Evolutionary conservation across 2,113 vertebrate genomes (phyloP).

Genomic region (Misgurnus mizolepis): DNA sequence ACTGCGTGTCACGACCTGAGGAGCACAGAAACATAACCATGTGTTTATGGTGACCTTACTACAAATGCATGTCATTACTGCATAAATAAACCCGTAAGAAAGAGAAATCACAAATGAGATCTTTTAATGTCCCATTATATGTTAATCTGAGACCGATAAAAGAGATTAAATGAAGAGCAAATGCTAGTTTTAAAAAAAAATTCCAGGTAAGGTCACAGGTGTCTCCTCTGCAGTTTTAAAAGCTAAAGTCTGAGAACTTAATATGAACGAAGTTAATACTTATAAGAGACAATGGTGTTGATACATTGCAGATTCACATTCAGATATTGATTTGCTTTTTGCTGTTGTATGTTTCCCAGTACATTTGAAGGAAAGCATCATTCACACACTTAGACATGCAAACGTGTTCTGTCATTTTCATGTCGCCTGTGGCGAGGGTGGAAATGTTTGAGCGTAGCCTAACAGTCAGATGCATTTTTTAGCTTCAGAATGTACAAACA

Average conservation of each 20-base stretch:
- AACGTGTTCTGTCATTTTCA: neutral
- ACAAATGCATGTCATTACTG: too few species aligned
- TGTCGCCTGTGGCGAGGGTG: conserved; percentile 20
- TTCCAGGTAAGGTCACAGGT: too few species aligned
- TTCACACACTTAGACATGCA: conserved; percentile 4
- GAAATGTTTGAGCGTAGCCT: neutral
- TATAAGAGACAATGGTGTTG: too few species aligned
- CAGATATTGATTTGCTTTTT: neutral
- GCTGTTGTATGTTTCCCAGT: conserved; percentile 1
- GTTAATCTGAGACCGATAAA: too few species aligned
- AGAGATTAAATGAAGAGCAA: too few species aligned
- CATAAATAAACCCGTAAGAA: too few species aligned
- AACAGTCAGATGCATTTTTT: neutral
- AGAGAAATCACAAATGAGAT: neutral
- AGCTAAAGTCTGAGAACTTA: too few species aligned
- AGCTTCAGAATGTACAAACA: neutral
- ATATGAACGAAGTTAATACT: too few species aligned
- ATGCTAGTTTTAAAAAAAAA: too few species aligned
- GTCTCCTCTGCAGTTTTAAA: too few species aligned
- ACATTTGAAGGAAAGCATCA: neutral
- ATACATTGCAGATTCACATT: neutral
- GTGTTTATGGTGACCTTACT: too few species aligned
- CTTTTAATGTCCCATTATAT: too few species aligned
- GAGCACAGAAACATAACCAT: neutral
- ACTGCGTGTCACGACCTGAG: conserved; percentile 43